These are phyloP conservation scores for Geotrypetes seraphini DNA, from an alignment of 2,797 vertebrate genomes.

Conservation along the genomic window DNA sequence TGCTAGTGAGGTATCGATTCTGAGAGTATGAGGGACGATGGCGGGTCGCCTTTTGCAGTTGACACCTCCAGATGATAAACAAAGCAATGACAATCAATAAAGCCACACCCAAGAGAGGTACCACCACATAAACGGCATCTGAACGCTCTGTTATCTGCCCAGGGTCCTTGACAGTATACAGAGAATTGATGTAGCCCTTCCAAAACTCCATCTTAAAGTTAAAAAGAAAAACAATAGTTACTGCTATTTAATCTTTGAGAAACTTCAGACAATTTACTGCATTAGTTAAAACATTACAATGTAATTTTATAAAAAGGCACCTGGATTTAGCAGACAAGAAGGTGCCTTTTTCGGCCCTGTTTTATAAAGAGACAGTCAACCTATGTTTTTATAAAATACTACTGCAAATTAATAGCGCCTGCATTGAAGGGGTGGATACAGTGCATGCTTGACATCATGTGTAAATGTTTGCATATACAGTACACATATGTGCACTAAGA, in stretches of 20 bases:
- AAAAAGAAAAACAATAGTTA: not conserved
- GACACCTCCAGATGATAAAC: slow-evolving; percentile 84
- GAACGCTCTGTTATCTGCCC: slow-evolving; percentile 46
- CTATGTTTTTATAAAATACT: no score
- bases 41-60: slow-evolving; percentile 74
- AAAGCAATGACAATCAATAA: slow-evolving; percentile 76
- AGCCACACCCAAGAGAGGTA: slow-evolving; percentile 72
- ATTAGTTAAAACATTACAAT: no score
- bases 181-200: slow-evolving; percentile 70
- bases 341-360: no score
- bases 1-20: slow-evolving; percentile 68
- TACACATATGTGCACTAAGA: no score
- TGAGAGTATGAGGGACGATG: slow-evolving; percentile 73
- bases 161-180: slow-evolving; percentile 61
- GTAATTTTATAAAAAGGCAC: no score
- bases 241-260: accelerated
- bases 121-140: slow-evolving; percentile 72
- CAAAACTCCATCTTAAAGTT: slow-evolving; percentile 75
- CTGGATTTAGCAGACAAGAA: no score
- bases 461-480: no score
- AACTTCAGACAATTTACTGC: no score
- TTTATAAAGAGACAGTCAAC: no score
- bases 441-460: no score
- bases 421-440: no score
- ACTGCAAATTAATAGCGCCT: no score